Evolutionary conservation across 2,797 vertebrate species (phyloP), one percentile per base, ranked within the genome.

Genomic region (Periophthalmus magnuspinnatus): DNA sequence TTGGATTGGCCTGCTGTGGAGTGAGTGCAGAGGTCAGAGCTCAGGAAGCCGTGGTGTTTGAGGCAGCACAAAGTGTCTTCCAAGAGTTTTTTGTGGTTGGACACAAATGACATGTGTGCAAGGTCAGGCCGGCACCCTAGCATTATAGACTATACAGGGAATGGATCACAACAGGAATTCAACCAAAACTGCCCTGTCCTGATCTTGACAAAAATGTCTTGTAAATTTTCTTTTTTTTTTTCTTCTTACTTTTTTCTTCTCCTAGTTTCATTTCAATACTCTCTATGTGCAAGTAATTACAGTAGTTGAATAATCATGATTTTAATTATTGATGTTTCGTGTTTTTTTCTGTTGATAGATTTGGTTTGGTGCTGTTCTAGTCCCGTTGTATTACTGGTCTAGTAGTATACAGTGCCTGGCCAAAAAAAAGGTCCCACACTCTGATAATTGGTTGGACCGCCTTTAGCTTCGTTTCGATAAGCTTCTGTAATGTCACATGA

Each of bases 131-230:
- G 47, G 36, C 13, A 63, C 61, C 61, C 61, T 63, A 47, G 38
- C 61, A 63, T 63, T 63, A 63, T 22, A 38, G 13, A 45, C 61
- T 63, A 63, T 24, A 63, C 38, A 47, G 36, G 21, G 61, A 63
- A 63, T 24, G 10, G 60, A 41, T 41, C 61, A 8, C 61, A 45
- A 41, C 19, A 63, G 61, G 61, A 63, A 63, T 63, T 63, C 13
- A 45, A 63, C 11, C 36, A 45, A 63, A n/a, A 63, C 61, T 24
- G 58, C 6, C 17, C 22, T 55, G 58, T 62, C 59, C 59, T 8
- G 11, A 22, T 54, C 21, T 22, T 54, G 9, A 13, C 52, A 4
- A 55, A 24, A 22, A 22, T 54, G 50, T 21, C 7, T 22, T 55
- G 52, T 45, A n/a, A n/a, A n/a, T n/a, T n/a, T n/a, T n/a, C 14